Conservation (phyloP, 2,888 invertebrate species). For the Eutolmus rufibarbis region DNA sequence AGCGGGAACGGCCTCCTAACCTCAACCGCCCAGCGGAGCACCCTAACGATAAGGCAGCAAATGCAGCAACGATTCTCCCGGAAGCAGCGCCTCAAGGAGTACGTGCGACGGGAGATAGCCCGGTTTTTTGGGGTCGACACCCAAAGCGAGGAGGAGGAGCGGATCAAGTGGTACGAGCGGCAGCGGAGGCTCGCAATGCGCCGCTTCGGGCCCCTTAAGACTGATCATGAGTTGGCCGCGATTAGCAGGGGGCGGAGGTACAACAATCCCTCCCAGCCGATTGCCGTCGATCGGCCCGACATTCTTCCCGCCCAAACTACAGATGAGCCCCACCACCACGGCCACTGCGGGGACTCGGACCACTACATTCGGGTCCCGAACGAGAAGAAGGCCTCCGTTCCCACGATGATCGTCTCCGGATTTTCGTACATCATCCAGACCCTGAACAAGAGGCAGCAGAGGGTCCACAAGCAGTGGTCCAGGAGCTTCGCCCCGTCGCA, state of each 20-base stretch:
- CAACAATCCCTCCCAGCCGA: conserved; percentile 2
- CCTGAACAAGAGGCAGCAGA: conserved; percentile 64
- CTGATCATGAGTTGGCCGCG: conserved; percentile 49
- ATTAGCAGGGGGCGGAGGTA: conserved; percentile 2
- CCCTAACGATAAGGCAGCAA: conserved; percentile 51
- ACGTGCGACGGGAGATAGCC: conserved; percentile 58
- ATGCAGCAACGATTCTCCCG: conserved; percentile 52
- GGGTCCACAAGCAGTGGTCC: conserved; percentile 68
- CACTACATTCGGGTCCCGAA: conserved; percentile 59
- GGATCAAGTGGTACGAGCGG: conserved; percentile 58
- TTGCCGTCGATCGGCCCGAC: conserved; percentile 58
- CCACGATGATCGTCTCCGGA: conserved; percentile 58
- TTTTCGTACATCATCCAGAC: conserved; percentile 63
- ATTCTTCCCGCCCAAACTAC: conserved; percentile 58
- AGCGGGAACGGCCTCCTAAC: conserved; percentile 18
- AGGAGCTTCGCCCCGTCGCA: conserved; percentile 73
- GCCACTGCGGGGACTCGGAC: conserved; percentile 45
- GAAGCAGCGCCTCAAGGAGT: conserved; percentile 59
- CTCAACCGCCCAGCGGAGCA: conserved; percentile 48
- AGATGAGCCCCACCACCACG: conserved; percentile 50
- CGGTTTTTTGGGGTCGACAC: conserved; percentile 61
- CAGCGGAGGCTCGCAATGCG: conserved; percentile 60
- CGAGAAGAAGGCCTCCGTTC: conserved; percentile 60
- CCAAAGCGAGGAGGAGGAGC: conserved; percentile 58
- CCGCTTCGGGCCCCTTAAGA: conserved; percentile 55